phyloP scores from a whole-genome alignment of 2,888 invertebrate genomes.

The Melikaiella ostensackeni region DNA sequence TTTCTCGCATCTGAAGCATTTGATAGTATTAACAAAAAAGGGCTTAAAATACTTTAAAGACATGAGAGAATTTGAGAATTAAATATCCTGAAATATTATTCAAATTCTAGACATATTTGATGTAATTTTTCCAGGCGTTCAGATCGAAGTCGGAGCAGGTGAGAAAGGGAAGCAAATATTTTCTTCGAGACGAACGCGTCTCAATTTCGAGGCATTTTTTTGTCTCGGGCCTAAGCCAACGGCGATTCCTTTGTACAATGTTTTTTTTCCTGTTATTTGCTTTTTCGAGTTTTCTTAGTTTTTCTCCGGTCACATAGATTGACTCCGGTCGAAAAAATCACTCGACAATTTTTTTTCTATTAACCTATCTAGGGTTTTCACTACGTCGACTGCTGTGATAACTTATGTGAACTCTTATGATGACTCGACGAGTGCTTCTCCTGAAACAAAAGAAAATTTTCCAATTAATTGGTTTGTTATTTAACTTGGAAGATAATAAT shows the following conservation, averaged over 20 bases:
- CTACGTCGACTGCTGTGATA: constrained; percentile 54
- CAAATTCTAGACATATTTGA: constrained; percentile 3
- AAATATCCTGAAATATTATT: neutral
- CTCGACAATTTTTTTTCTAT: constrained; percentile 41
- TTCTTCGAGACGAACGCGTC: constrained; percentile 18
- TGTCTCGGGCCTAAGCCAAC: constrained; percentile 28
- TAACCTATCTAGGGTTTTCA: constrained; percentile 53
- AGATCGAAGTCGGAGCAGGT: constrained; percentile 43
- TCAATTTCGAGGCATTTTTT: constrained; percentile 21
- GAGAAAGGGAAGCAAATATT: constrained; percentile 27
- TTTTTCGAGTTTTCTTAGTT: constrained; percentile 36
- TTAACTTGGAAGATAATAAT: neutral
- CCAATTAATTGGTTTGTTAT: neutral
- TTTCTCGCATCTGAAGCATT: neutral
- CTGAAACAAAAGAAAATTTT: constrained; percentile 64
- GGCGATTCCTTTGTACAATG: constrained; percentile 51
- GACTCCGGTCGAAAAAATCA: constrained; percentile 1
- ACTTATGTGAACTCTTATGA: constrained; percentile 69
- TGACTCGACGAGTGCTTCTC: constrained; percentile 72
- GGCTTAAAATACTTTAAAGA: constrained; percentile 9
- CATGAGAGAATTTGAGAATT: neutral
- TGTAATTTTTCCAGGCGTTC: constrained; percentile 2
- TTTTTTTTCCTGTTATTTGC: constrained; percentile 44
- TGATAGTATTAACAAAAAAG: constrained; percentile 25
- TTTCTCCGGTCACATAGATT: neutral